Percentiles rank a stretch among this genome's conserved stretches.
Evolutionary conservation across 35 echinoderm and acorn worm genomes (phyloP).

Genomic region (Heliocidaris erythrogramma): DNA sequence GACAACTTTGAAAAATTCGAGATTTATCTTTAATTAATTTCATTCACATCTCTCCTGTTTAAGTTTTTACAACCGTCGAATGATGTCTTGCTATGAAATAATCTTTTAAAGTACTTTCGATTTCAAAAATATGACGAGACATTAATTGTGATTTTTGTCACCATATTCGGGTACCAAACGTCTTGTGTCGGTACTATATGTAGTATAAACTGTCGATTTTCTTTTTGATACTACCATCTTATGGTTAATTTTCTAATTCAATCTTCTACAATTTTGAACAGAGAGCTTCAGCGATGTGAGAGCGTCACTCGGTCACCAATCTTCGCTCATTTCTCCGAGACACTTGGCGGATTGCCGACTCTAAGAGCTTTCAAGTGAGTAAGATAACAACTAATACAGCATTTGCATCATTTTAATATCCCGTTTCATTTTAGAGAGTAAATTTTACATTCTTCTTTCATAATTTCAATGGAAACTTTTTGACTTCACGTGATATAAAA

Average conservation of each 20-base stretch:
- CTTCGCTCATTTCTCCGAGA: conserved; percentile 78
- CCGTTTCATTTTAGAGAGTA: not conserved
- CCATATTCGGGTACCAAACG: too few species aligned
- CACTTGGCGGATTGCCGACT: conserved; percentile 61
- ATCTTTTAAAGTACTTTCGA: too few species aligned
- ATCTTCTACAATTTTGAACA: conserved; percentile 5
- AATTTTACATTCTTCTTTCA: not conserved
- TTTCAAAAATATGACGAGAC: too few species aligned
- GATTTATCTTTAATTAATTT: too few species aligned
- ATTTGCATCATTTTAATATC: not conserved
- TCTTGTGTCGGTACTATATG: too few species aligned
- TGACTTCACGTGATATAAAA: not conserved
- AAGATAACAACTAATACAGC: not conserved
- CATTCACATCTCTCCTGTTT: too few species aligned
- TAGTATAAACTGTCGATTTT: not conserved
- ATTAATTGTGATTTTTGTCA: too few species aligned
- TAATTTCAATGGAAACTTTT: not conserved
- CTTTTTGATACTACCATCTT: not conserved
- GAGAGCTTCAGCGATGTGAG: conserved; percentile 75
- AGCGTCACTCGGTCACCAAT: conserved; percentile 75
- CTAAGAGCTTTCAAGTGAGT: conserved; percentile 73
- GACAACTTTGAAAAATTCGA: too few species aligned
- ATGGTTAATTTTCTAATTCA: too few species aligned
- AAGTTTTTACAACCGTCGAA: too few species aligned
- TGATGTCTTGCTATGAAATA: too few species aligned